These are phyloP conservation scores for Cyclargus thomasi DNA, from an alignment of 1,140 invertebrate species.

Conservation along the genomic window DNA sequence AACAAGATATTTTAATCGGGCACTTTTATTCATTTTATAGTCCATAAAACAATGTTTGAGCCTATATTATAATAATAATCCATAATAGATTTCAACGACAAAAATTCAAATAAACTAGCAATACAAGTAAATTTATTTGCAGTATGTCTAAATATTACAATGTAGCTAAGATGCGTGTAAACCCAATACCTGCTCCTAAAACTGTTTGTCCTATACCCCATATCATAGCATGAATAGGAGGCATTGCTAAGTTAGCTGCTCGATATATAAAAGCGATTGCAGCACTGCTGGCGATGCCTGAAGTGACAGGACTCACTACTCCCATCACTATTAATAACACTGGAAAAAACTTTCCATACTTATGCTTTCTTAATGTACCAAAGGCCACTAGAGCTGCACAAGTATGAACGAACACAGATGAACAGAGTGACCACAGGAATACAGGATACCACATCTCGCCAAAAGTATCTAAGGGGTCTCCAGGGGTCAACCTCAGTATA, in stretches of 20 bases:
- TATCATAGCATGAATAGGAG: slow-evolving; percentile 90
- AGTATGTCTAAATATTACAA: slow-evolving; percentile 77
- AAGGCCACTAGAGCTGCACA: slow-evolving; percentile 94
- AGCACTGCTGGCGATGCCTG: slow-evolving; percentile 92
- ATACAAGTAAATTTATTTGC: neutral
- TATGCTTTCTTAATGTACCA: slow-evolving; percentile 91
- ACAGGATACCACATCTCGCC: slow-evolving; percentile 97
- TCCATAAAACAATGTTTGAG: no score
- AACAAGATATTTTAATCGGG: no score
- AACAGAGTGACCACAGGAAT: slow-evolving; percentile 95
- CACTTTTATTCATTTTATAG: no score
- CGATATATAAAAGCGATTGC: slow-evolving; percentile 95
- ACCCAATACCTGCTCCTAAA: slow-evolving; percentile 89
- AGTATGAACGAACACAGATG: slow-evolving; percentile 93
- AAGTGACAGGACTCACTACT: slow-evolving; percentile 87
- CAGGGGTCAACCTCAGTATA: slow-evolving; percentile 78
- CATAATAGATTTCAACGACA: slow-evolving; percentile 5
- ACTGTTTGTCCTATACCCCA: slow-evolving; percentile 97
- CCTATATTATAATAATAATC: no score
- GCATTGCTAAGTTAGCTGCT: slow-evolving; percentile 91
- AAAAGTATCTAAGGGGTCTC: slow-evolving; percentile 79
- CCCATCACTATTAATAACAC: slow-evolving; percentile 92
- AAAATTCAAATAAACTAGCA: slow-evolving; percentile 33
- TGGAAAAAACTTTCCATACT: slow-evolving; percentile 94
- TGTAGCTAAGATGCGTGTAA: slow-evolving; percentile 93